Base-by-base conservation (phyloP, 2,113 vertebrate genomes). In the Nothobranchius furzeri region DNA sequence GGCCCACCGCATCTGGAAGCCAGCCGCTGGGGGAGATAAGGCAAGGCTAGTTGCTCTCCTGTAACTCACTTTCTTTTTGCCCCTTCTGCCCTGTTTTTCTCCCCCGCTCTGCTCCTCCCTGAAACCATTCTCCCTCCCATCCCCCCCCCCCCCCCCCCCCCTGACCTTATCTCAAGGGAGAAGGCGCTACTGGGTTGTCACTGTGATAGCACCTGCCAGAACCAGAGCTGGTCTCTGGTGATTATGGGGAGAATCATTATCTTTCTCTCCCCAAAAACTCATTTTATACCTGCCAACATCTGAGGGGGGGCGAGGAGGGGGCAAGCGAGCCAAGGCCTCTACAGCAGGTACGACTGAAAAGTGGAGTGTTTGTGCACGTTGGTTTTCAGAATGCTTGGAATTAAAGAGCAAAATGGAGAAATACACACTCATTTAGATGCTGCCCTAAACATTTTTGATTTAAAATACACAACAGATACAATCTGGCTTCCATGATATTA, bases 1-100 rank as follows among this genome's bases (percentile, higher is more conserved):
- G 79, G 87, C 66, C 83, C 75, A 78, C 84, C 70, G 80, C 76
- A 89, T 85, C 87, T 91, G 90, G 92, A 87, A 93, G 88, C 91
- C 85, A 80, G 93, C 93, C 93, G 92, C 83, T 85, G 91, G 87
- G 86, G 86, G 91, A 94, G 94, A 95, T 94, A 95, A 96, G 88
- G 75, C 90, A 65, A 90, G 91, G 90, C 87, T 79, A 87, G 87
- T 78, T 69, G 80, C 82, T 89, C 74, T 77, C 72, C 88, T 85
- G 84, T 74, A 84, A 88, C 78, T 69, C 83, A 84, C 77, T 60
- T 75, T 74, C 79, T 75, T 73, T 78, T 75, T 75, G 71, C 70
- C 84, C 79, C 75, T 72, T 71, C 68, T 70, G 55, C 80, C 75
- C 79, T 64, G 57, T 73, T 75, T 76, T 75, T 69, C 77, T 76